phyloP scores from a whole-genome alignment of 2,113 vertebrate species.

The Pangasianodon gigas region DNA sequence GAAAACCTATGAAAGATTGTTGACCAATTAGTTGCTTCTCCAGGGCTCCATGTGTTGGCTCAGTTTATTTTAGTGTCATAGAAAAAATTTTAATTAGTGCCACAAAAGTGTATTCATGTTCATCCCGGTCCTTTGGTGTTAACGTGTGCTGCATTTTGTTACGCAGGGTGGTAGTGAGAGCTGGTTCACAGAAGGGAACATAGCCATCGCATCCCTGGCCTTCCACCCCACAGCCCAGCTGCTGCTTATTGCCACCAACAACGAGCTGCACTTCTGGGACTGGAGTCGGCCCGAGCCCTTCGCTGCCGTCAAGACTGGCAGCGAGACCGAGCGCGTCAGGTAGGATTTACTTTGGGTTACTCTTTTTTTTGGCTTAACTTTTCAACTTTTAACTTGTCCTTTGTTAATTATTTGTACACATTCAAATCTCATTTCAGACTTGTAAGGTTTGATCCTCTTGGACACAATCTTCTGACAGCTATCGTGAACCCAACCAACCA shows the following conservation, averaged over 20 bases:
- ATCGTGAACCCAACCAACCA: conserved; percentile 98
- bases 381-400: not conserved
- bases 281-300: conserved; percentile 98
- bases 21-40: not conserved
- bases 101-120: not conserved
- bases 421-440: conserved; percentile 75
- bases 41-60: not conserved
- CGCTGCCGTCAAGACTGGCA: conserved; percentile 95
- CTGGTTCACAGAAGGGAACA: conserved; percentile 98
- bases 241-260: conserved; percentile 95
- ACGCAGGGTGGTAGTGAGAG: conserved; percentile 95
- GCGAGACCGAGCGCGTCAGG: conserved; percentile 95
- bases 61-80: not conserved
- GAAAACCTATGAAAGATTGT: not conserved
- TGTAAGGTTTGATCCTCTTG: conserved; percentile 96
- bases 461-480: conserved; percentile 96
- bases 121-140: not conserved
- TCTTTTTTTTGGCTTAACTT: too few relatives aligned
- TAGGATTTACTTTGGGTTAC: conserved; percentile 57
- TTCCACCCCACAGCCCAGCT: conserved; percentile 98
- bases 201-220: conserved; percentile 95
- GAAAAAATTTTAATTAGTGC: not conserved
- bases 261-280: conserved; percentile 98
- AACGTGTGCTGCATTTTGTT: conserved; percentile 1
- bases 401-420: conserved; percentile 4